Conservation (phyloP, 2,113 vertebrate genomes). For the Xyliphius kryptos region DNA sequence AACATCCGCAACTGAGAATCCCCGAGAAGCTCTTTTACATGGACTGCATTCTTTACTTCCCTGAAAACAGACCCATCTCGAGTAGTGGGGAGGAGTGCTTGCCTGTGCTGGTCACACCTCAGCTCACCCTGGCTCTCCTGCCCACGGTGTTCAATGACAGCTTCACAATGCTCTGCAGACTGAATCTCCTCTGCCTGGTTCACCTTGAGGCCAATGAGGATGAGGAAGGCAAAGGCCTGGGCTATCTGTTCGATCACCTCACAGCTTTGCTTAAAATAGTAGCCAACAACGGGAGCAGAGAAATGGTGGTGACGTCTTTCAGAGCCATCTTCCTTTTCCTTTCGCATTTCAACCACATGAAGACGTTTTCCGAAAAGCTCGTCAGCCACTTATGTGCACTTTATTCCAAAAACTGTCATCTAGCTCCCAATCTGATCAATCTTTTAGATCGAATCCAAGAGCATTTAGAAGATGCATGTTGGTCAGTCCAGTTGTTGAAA, state of each 20-base stretch:
- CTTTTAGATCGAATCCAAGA: constrained; percentile 62
- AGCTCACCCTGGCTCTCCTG: constrained; percentile 59
- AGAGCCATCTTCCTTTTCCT: constrained; percentile 71
- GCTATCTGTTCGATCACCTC: constrained; percentile 69
- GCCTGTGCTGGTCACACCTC: constrained; percentile 71
- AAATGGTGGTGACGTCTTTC: constrained; percentile 69
- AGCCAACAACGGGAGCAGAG: constrained; percentile 50
- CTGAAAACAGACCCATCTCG: constrained; percentile 79
- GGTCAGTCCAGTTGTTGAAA: constrained; percentile 56
- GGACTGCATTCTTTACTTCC: constrained; percentile 78
- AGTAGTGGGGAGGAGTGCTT: constrained; percentile 62
- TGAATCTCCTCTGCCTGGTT: constrained; percentile 73
- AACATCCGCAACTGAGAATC: constrained; percentile 68
- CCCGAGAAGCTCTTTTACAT: constrained; percentile 74
- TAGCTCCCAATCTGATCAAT: constrained; percentile 76
- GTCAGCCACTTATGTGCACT: constrained; percentile 59
- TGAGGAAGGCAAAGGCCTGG: constrained; percentile 55
- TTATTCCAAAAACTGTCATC: constrained; percentile 60
- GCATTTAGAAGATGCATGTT: constrained; percentile 54
- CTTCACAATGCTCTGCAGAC: constrained; percentile 65
- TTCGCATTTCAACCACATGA: constrained; percentile 57
- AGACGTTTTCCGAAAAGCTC: constrained; percentile 50
- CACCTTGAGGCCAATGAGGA: constrained; percentile 65
- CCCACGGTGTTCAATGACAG: constrained; percentile 76
- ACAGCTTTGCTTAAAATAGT: constrained; percentile 62